These are phyloP conservation scores for Drosophila ironensis DNA, from an alignment of 1,140 invertebrate genomes.

Conservation along the genomic window DNA sequence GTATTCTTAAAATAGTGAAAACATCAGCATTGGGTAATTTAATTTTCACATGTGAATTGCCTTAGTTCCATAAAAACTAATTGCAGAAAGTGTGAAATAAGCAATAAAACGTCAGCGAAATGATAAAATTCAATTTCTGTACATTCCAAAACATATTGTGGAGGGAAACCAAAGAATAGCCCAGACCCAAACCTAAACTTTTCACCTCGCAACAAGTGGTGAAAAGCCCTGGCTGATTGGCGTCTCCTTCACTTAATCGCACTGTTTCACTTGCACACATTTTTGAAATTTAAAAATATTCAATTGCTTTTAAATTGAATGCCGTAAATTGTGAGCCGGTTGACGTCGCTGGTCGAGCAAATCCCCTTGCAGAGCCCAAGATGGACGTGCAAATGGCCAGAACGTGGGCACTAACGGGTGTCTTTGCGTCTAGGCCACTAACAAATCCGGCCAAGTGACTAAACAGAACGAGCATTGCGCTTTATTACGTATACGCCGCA, in stretches of 20 bases:
- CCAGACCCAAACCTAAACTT: slow-evolving; percentile 16
- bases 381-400: slow-evolving; percentile 26
- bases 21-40: no score
- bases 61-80: neutral
- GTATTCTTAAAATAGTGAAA: no score
- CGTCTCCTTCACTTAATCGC: neutral
- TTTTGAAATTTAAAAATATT: slow-evolving; percentile 1
- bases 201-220: neutral
- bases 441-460: slow-evolving; percentile 8
- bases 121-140: neutral
- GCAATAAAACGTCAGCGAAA: neutral
- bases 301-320: slow-evolving; percentile 16
- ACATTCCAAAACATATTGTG: neutral
- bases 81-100: neutral
- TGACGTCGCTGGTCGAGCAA: slow-evolving; percentile 3
- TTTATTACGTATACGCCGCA: slow-evolving; percentile 32
- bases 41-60: neutral
- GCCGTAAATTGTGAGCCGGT: slow-evolving; percentile 14
- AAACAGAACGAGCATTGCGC: neutral
- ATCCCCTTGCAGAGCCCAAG: slow-evolving; percentile 14
- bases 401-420: slow-evolving; percentile 15
- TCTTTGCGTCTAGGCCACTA: neutral
- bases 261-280: neutral
- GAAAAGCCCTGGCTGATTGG: no score
- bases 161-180: neutral